These are phyloP conservation scores for Drosophila kambysellisi DNA, from an alignment of 2,888 invertebrate species.

Conservation along the genomic window DNA sequence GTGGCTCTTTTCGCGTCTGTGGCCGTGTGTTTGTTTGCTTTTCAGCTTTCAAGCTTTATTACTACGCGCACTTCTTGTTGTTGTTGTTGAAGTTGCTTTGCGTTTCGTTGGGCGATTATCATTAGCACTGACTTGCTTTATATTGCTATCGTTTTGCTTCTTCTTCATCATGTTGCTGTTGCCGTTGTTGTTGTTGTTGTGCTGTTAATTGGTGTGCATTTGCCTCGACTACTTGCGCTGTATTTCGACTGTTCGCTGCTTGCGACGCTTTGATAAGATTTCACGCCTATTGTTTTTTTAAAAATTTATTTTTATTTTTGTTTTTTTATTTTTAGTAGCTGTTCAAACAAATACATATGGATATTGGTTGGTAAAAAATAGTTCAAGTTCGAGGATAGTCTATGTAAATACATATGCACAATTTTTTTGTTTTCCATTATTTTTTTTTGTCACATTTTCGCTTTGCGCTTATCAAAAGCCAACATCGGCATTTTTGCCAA, in stretches of 20 bases:
- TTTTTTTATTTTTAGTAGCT: conserved; percentile 23
- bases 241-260: conserved; percentile 30
- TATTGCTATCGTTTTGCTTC: not conserved
- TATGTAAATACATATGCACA: not conserved
- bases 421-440: not conserved
- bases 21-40: conserved; percentile 43
- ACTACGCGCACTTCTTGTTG: conserved; percentile 30
- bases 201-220: conserved; percentile 56
- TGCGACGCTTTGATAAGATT: conserved; percentile 50
- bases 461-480: conserved; percentile 32
- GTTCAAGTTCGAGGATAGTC: not conserved
- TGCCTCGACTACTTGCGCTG: conserved; percentile 28
- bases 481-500: conserved; percentile 31
- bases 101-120: conserved; percentile 60
- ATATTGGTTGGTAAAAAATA: not conserved
- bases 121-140: conserved; percentile 48
- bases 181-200: conserved; percentile 32
- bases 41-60: conserved; percentile 56
- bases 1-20: conserved; percentile 22
- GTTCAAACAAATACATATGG: not conserved
- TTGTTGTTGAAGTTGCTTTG: conserved; percentile 39
- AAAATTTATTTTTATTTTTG: not conserved
- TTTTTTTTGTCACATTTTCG: not conserved
- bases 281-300: conserved; percentile 29
- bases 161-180: conserved; percentile 21